Base-by-base conservation (phyloP, 2,797 vertebrate species). In the Gobio occitaniae region DNA sequence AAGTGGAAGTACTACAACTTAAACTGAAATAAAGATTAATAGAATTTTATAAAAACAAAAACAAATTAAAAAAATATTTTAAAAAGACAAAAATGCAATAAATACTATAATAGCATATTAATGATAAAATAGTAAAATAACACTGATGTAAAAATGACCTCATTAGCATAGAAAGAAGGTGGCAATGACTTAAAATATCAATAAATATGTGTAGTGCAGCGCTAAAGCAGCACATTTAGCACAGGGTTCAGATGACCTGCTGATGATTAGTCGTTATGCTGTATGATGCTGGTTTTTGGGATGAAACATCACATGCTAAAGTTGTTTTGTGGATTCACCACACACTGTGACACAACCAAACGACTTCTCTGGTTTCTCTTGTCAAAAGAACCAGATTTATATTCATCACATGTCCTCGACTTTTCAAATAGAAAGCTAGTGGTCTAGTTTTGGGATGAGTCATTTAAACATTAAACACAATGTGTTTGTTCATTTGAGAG, bases 371-470 rank as follows among this genome's bases (percentile, higher is more conserved):
- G 61, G 59, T 32, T 66, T 66, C 61, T 66, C n/a, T 63, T 63
- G 56, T 78, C 21, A 47, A 78, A 79, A 48, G 25, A 79, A 48
- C 11, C 8, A 32, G 17, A 52, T 80, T 66, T 36, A 52, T n/a
- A 66, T n/a, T 52, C 17, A 36, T 50, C 36, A 50, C 29, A 44
- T 66, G 32, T 25, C 15, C 48, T 66, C 10, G 66, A 41, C 9
- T 41, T 83, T 54, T 66, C 3, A 76, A 75, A 83, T 75, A 66
- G 16, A 38, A 83, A 54, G 36, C 11, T 32, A 6, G 48, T 54
- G n/a, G n/a, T 77, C 61, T 48, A 36, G 36, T 56, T 78, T 69
- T n/a, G 25, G 25, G n/a, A 78, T 84, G 82, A 78, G 50, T 70
- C 48, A 78, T 25, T 84, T n/a, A 48, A 61, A 69, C n/a, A 70